Percentiles rank a stretch among this genome's conserved stretches.
Evolutionary conservation across 2,797 vertebrate species (phyloP).

Genomic region (Triplophysa yarkandensis): DNA sequence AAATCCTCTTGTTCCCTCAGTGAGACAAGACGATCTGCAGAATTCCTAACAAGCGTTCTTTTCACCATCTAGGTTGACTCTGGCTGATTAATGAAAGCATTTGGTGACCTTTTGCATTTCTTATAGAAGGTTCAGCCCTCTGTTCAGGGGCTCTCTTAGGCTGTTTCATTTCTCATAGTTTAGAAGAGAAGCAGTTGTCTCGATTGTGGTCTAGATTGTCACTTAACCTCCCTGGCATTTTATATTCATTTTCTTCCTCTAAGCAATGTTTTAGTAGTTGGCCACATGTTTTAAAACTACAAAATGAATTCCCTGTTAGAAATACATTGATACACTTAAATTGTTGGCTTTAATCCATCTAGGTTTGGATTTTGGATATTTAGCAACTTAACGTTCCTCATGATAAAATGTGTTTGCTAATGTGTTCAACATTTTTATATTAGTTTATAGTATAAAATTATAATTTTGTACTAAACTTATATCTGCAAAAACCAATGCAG

Average conservation of each 20-base stretch:
- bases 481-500: too few species aligned
- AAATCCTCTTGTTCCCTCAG: slow-evolving; percentile 16
- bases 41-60: slow-evolving; percentile 58
- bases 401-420: too few species aligned
- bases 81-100: slow-evolving; percentile 76
- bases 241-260: background rate
- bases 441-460: too few species aligned
- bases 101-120: slow-evolving; percentile 80
- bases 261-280: too few species aligned
- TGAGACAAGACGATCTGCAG: slow-evolving; percentile 46
- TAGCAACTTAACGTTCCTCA: too few species aligned
- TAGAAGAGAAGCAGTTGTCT: slow-evolving; percentile 12
- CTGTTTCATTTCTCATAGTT: slow-evolving; percentile 18
- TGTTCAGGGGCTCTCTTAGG: slow-evolving; percentile 60
- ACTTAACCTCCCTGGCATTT: background rate
- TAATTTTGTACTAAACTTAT: too few species aligned
- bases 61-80: slow-evolving; percentile 62
- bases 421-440: too few species aligned
- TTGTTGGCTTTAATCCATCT: too few species aligned
- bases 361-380: too few species aligned
- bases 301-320: too few species aligned
- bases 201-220: slow-evolving; percentile 5
- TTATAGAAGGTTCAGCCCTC: slow-evolving; percentile 75
- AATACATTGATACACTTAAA: too few species aligned
- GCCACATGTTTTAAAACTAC: too few species aligned